These are phyloP conservation scores for Eurosta solidaginis DNA, from an alignment of 1,140 invertebrate genomes.

Conservation along the genomic window DNA sequence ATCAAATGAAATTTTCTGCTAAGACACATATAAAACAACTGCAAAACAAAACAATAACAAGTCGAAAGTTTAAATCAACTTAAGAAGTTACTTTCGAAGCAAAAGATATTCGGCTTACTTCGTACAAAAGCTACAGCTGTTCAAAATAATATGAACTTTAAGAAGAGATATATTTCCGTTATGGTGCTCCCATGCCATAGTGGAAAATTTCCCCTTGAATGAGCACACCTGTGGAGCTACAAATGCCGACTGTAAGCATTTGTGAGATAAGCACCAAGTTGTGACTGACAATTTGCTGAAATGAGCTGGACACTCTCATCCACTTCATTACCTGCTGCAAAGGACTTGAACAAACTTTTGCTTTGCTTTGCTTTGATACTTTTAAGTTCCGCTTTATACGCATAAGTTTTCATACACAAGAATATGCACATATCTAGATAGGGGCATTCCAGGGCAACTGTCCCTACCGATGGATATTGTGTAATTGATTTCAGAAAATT, in stretches of 20 bases:
- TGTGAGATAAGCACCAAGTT: neutral
- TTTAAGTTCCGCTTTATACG: neutral
- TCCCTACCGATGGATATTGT: too few relatives aligned
- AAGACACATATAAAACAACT: neutral
- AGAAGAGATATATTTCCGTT: neutral
- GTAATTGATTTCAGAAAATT: too few relatives aligned
- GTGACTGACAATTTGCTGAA: slow-evolving; percentile 14
- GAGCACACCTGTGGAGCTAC: neutral
- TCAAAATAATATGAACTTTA: neutral
- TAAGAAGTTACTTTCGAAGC: slow-evolving; percentile 10
- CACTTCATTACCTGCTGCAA: slow-evolving; percentile 19
- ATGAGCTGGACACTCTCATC: slow-evolving; percentile 26
- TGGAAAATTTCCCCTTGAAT: neutral
- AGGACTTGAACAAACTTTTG: slow-evolving; percentile 7
- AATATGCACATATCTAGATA: too few relatives aligned
- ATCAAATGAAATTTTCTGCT: neutral
- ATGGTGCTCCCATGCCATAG: neutral
- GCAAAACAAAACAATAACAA: neutral
- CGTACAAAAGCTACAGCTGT: neutral
- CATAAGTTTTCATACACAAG: neutral
- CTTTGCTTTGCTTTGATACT: neutral
- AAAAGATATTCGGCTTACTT: neutral
- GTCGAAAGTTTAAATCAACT: slow-evolving; percentile 18
- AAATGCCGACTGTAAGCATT: neutral
- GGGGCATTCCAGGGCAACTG: too few relatives aligned